Evolutionary conservation across 2,113 vertebrate genomes (phyloP).

Genomic region (Ursus arctos): DNA sequence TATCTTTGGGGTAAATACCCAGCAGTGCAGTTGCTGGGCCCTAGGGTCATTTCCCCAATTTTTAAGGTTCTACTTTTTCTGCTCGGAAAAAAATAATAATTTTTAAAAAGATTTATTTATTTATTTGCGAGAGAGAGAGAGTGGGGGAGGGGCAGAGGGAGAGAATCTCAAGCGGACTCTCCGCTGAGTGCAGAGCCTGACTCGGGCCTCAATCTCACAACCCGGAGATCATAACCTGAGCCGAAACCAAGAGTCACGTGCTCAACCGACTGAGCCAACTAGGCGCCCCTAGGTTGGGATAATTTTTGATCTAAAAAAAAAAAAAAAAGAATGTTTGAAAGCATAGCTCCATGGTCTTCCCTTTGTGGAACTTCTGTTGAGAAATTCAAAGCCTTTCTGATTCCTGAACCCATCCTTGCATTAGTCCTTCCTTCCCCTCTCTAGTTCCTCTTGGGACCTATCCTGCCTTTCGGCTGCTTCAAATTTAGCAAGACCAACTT

Average conservation of each 20-base stretch:
- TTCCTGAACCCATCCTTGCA: neutral
- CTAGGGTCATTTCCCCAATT: neutral
- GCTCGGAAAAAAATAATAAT: neutral
- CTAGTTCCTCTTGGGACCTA: neutral
- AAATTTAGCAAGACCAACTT: neutral
- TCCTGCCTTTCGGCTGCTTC: neutral
- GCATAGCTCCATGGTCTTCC: neutral
- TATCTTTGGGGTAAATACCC: too few relatives aligned
- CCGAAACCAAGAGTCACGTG: too few relatives aligned
- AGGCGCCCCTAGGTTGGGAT: neutral
- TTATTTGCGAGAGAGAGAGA: too few relatives aligned
- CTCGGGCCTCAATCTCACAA: too few relatives aligned
- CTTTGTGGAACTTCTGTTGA: neutral
- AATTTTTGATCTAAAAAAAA: neutral
- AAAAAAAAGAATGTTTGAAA: neutral
- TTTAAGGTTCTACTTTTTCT: slow-evolving; percentile 48
- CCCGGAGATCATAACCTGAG: too few relatives aligned
- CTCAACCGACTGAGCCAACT: too few relatives aligned
- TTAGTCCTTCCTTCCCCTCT: neutral
- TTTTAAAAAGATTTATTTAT: too few relatives aligned
- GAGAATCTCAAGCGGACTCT: too few relatives aligned
- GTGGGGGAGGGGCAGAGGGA: too few relatives aligned
- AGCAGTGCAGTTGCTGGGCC: too few relatives aligned
- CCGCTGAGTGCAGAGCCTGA: too few relatives aligned
- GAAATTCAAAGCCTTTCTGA: neutral